Conservation (phyloP, 2,113 vertebrate genomes). For the Eonycteris spelaea region DNA sequence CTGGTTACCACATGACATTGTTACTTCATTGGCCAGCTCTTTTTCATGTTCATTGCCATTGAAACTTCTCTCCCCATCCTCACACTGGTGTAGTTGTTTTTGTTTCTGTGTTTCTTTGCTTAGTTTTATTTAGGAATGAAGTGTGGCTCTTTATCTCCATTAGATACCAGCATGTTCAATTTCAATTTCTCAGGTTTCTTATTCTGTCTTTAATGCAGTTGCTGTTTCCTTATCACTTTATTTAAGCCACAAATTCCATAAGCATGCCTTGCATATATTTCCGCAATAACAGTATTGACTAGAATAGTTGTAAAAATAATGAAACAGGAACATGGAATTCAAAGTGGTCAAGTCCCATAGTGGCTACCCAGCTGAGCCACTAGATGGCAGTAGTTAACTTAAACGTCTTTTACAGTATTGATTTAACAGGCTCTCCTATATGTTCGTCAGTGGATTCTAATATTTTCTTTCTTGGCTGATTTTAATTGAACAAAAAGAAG, state of each 20-base stretch:
- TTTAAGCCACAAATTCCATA: neutral
- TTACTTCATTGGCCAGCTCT: neutral
- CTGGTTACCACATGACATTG: neutral
- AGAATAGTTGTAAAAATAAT: neutral
- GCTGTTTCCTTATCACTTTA: neutral
- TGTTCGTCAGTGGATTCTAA: neutral
- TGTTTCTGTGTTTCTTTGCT: neutral
- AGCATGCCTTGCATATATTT: neutral
- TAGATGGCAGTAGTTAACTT: neutral
- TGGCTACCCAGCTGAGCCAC: accelerated
- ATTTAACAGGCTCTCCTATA: accelerated
- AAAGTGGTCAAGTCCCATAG: neutral
- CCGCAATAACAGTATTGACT: neutral
- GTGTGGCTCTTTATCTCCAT: neutral
- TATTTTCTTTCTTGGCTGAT: neutral
- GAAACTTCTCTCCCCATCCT: neutral
- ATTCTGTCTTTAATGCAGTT: neutral
- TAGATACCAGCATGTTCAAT: neutral
- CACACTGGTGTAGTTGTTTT: neutral
- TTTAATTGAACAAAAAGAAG: neutral
- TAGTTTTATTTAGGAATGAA: conserved; percentile 1
- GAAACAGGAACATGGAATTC: neutral
- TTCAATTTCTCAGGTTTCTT: neutral
- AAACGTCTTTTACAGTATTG: accelerated
- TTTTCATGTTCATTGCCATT: neutral